These are phyloP conservation scores for Dasyprocta punctata DNA, from an alignment of 2,113 vertebrate genomes.

Conservation along the genomic window DNA sequence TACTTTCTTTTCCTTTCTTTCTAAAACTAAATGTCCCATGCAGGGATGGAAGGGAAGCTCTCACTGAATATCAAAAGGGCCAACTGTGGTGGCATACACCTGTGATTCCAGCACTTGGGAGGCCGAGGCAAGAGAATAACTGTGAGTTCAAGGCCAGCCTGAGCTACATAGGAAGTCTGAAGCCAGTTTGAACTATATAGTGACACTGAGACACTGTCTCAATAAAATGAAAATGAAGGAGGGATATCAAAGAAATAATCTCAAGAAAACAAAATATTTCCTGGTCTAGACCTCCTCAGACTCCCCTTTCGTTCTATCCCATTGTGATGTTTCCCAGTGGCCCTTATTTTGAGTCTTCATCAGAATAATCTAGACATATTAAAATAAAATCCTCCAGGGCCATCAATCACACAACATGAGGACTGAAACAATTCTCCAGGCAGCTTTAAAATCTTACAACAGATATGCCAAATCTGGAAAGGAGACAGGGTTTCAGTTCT, in stretches of 20 bases:
- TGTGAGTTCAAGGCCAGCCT: background rate
- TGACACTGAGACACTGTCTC: background rate
- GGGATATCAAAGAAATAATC: background rate
- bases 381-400: background rate
- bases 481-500: constrained; percentile 26
- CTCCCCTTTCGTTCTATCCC: background rate
- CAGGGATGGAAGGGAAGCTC: background rate
- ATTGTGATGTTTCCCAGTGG: background rate
- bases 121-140: background rate
- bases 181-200: background rate
- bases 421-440: constrained; percentile 13
- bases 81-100: background rate
- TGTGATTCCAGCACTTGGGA: background rate
- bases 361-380: constrained; percentile 35
- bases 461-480: background rate
- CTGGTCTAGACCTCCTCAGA: background rate
- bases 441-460: constrained; percentile 6
- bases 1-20: constrained; percentile 10
- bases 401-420: constrained; percentile 24
- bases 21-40: background rate
- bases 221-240: background rate
- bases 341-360: background rate
- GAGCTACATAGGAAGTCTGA: background rate
- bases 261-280: background rate
- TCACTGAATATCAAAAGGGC: background rate